Base-by-base conservation (phyloP, 2,113 vertebrate genomes). In the Otolemur garnettii region DNA sequence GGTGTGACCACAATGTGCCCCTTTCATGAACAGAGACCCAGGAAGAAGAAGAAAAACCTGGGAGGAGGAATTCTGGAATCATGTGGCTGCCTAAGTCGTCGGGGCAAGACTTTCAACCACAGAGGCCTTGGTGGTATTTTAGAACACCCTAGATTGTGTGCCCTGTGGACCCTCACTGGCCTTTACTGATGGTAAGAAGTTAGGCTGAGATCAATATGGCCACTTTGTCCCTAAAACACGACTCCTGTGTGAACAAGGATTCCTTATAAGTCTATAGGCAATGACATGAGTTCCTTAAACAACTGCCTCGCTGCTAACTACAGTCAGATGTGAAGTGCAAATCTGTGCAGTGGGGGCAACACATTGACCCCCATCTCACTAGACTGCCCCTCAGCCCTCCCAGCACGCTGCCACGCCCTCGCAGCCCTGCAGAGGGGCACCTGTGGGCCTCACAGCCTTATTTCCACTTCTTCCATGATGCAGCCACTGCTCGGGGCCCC, bases 81-180 rank as follows among this genome's bases (percentile, higher is more conserved):
- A 2, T 0, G 0, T 2, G 3, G 10, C 45, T 69, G 0, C 60
- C 7, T 35, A 60, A 21, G 57, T 18, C 1, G 0, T 38, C 17
- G 33, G 30, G 33, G 1, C 17, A 8, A 30, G 30, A 30, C 5
- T 26, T 77, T 50, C 24, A 53, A 38, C 9, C 14, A 21, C 6
- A 45, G 21, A 59, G 30, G 26, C 9, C 33, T 42, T 9, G 11
- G 2, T 0, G 1, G 21, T 4, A 15, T n/a, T 57, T 60, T 10
- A 42, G 12, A 22, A 2, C n/a, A 42, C 14, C 33, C 35, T 9
- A 6, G 13, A 2, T 24, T 50, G 22, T 66, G 9, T 3, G 0
- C 7, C 5, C 10, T 15, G 5, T 0, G 4, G 55, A 14, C 4
- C 42, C n/a, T 62, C 26, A 1, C 6, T 3, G 7, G 7, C 26